Evolutionary conservation across 2,888 invertebrate species (phyloP), one percentile per base, ranked within the genome.

Genomic region (Agrochola lychnidis): DNA sequence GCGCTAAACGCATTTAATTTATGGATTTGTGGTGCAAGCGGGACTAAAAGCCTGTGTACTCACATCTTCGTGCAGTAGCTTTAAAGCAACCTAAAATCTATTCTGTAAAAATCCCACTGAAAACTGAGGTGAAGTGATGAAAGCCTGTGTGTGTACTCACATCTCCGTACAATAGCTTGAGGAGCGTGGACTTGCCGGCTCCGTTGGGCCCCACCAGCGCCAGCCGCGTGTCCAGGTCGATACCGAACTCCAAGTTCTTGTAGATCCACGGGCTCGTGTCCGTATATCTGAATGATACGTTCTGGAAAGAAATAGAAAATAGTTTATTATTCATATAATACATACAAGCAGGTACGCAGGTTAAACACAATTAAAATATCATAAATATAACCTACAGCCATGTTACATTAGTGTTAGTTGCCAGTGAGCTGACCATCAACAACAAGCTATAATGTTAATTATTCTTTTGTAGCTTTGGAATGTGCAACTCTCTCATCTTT

Each of bases 131-230:
- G 16, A 40, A 63, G 14, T 22, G 19, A 45, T 45, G 19, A 25
- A 14, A 30, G 16, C n/a, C 2, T 22, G 16, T 56, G 45, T 48
- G 48, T 48, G 73, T 81, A 96, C 98, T 97, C 94, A 98, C 98
- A 92, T 99, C 99, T 89, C 99, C 99, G 90, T 99, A 99, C 0
- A 99, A 97, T 82, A 99, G 97, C 94, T 99, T 99, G 72, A 99
- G 97, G 7, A 99, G 97, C 0, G 99, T 99, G 88, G 99, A 99
- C 95, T 99, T 99, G 88, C 99, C 99, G 74, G 99, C 99, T 88
- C 99, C 99, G 94, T 99, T 99, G 6, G 99, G 99, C 0, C 99
- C 99, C 0, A 99, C 99, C 69, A 99, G 97, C 22, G 99, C 99
- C 63, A 99, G 97, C 92, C 98, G 97, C 0, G 99, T 99, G 93